Evolutionary conservation across 2,888 invertebrate species (phyloP), one percentile per base, ranked within the genome.

Genomic region (Lydus trimaculatus): DNA sequence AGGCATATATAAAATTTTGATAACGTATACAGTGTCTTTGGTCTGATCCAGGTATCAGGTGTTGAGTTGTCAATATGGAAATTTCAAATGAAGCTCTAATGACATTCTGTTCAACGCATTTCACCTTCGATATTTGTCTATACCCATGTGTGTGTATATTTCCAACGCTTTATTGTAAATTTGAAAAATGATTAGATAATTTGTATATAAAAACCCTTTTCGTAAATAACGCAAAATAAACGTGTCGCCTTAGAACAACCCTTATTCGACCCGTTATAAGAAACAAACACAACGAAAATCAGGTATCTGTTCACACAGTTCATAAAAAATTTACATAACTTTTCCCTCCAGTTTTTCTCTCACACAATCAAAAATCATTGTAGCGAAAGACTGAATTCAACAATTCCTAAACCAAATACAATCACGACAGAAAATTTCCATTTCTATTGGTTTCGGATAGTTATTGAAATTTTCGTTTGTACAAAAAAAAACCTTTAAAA

Each of bases 251-350:
- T 48, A 9, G 7, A 48, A 20, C 48, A 6, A 20, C 20, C 20
- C 9, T n/a, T 20, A n/a, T 5, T 39, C n/a, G 39, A n/a, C 17
- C 13, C 5, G 25, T 5, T 56, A 5, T 5, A 11, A 52, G 7
- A 23, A 56, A 56, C 8, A 56, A 56, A 23, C 25, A 56, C 56
- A 25, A 56, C 6, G 1, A 56, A 56, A 56, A 56, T 56, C 56
- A 13, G 56, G 13, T 25, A 56, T 56, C 56, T 56, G 70, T 70
- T 63, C 70, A 61, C 66, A 64, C 66, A 64, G 61, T 58, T 64
- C 70, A 61, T 70, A 64, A 70, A 66, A 70, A 70, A 70, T 70
- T 66, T 70, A 70, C 70, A 70, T 70, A 66, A 69, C 63, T 60
- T 64, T 62, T 17, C 7, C 43, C 28, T 2, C 31, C 17, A 15